Conservation (phyloP, 2,888 invertebrate species). For the Sericinus montela region DNA sequence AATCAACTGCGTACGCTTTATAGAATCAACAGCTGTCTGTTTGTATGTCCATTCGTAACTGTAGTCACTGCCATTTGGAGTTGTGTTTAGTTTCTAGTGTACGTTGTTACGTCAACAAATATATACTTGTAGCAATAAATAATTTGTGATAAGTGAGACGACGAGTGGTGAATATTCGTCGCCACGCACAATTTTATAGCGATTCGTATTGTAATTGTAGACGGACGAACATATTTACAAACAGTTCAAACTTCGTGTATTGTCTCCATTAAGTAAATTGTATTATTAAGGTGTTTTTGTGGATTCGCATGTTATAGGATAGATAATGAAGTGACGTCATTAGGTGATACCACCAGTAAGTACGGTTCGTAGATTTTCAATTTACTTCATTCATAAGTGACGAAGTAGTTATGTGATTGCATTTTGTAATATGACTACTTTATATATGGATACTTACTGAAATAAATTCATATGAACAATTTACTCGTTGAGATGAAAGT, state of each 20-base stretch:
- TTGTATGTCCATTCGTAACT: constrained; percentile 19
- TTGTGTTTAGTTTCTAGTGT: constrained; percentile 39
- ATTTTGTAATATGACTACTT: constrained; percentile 2
- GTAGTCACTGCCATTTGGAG: constrained; percentile 51
- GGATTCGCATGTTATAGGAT: neutral
- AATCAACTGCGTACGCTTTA: constrained; percentile 40
- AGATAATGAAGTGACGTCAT: neutral
- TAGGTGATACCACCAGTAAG: constrained; percentile 14
- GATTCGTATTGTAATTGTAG: constrained; percentile 5
- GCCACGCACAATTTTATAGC: constrained; percentile 49
- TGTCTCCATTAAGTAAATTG: neutral
- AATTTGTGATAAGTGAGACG: constrained; percentile 58
- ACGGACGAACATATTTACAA: neutral
- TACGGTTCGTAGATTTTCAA: constrained; percentile 14
- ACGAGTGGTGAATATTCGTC: constrained; percentile 42
- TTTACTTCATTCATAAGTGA: neutral
- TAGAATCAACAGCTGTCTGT: constrained; percentile 59
- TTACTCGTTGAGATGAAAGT: neutral
- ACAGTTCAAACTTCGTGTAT: neutral
- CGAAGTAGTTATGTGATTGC: constrained; percentile 8
- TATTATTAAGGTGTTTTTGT: neutral
- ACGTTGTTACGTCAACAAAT: constrained; percentile 30
- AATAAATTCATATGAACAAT: neutral
- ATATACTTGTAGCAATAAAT: constrained; percentile 66
- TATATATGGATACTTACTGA: too few relatives aligned